Evolutionary conservation across 2,113 vertebrate genomes (phyloP), one percentile per base, ranked within the genome.

Genomic region (Castor canadensis): DNA sequence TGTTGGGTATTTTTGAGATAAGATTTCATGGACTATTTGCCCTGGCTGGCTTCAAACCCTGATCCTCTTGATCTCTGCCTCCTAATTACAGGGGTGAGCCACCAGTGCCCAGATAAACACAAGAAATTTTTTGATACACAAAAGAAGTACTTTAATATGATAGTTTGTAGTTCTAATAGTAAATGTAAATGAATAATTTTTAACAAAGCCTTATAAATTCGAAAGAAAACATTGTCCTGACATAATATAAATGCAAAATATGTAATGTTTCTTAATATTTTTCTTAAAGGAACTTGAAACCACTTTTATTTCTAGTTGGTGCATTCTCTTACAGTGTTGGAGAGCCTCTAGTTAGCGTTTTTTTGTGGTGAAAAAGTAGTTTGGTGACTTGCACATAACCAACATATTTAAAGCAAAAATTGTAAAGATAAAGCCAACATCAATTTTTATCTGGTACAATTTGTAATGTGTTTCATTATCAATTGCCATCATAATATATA

Each of bases 141-240:
- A 97, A 93, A 94, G 10, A 95, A 85, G 56, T 94, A 71, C 77
- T 77, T 94, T 97, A 76, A 89, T 82, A 69, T 2, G 0, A 79
- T 93, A 96, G 94, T 96, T 97, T 98, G 92, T 96, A 91, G 95
- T 95, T 98, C 87, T 96, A 97, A 95, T 97, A 97, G 95, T 92
- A 64, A 1, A 84, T 0, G 66, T 60, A 72, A 85, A 94, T 20
- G 1, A 20, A 60, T n/a, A 43, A 30, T 60, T 67, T 64, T 93
- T 43, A 86, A 67, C 43, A 85, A 71, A 73, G 6, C 20, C 4
- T 9, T 87, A 58, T 54, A 22, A 54, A 84, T 52, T 87, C 16
- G 82, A 90, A 73, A 73, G 30, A 66, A 40, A 52, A 49, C 22
- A 12, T 38, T 69, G 64, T 32, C n/a, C 56, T 76, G 45, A 60